Evolutionary conservation across 2,797 vertebrate species (phyloP).

Genomic region (Parauchenoglanis punctatus): DNA sequence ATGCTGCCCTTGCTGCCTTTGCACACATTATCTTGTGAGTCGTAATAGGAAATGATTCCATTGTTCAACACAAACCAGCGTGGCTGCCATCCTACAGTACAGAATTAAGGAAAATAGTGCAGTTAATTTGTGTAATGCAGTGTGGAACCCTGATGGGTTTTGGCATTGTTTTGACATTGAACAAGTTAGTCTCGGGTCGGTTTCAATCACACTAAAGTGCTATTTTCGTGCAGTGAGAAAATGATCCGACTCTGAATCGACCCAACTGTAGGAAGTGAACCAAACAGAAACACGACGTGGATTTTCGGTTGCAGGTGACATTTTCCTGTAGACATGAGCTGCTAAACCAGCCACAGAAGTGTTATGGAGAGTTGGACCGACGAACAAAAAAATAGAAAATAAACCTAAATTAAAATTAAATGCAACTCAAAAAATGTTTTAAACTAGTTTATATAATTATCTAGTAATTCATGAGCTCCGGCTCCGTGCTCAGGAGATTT

Average conservation of each 20-base stretch:
- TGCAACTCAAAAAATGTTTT: not conserved
- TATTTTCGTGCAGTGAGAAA: not conserved
- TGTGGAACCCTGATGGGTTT: not conserved
- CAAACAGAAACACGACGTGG: not conserved
- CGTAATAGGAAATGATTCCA: conserved; percentile 94
- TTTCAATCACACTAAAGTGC: not conserved
- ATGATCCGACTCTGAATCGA: not conserved
- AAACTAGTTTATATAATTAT: not conserved
- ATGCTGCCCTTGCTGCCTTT: conserved; percentile 98
- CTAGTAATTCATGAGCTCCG: not conserved
- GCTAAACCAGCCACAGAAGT: not conserved
- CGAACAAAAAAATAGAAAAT: not conserved
- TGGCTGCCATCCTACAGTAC: conserved; percentile 88
- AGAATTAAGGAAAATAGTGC: not conserved
- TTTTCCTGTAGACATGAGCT: not conserved
- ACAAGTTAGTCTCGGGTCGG: not conserved
- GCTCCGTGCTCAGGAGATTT: not conserved
- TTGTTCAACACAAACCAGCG: conserved; percentile 95
- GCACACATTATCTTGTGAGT: conserved; percentile 94
- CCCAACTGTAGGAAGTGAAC: not conserved
- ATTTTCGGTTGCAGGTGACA: not conserved
- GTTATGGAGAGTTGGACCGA: not conserved
- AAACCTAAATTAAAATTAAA: not conserved
- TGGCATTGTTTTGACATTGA: not conserved
- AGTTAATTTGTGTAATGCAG: not conserved